Evolutionary conservation across 2,888 invertebrate species (phyloP), one percentile per base, ranked within the genome.

Genomic region (Pegoplata infirma): DNA sequence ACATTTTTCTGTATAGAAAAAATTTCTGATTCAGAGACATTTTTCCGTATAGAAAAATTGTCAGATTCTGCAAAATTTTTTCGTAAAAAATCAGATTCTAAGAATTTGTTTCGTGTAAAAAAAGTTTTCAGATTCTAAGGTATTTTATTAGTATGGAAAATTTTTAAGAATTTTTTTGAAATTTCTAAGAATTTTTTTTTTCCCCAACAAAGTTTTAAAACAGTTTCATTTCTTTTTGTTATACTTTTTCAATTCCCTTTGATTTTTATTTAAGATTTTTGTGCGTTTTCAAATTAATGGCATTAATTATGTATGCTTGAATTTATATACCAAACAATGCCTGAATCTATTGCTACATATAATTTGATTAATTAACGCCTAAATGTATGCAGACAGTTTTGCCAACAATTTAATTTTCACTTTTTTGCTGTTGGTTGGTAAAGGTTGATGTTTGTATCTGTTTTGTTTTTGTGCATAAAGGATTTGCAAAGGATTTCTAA

Each of bases 361-460:
- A 79, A 79, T 71, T 79, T 79, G 79, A 79, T 79, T 79, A 79
- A 79, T 79, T 79, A 79, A 79, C 66, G 79, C 79, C 79, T 79
- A 79, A 79, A 79, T 75, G 71, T 75, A 79, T 79, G 71, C 79
- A 74, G 79, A 75, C 74, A 79, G 69, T 71, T 79, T 77, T 64
- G 59, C 68, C 68, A 68, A 61, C 67, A 77, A 46, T 77, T 71
- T 59, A 64, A 66, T 61, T 78, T 78, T 78, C 53, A 66, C 69
- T 74, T 69, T 55, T 40, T 56, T 61, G 25, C 12, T 32, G 10
- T 36, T 12, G 23, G 44, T 44, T 51, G 58, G 21, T 5, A n/a
- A n/a, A 4, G 19, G 7, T 44, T 25, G 40, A 17, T 46, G 7
- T 61, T 36, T 58, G 49, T 25, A 36, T 47, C n/a, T 6, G 5